Conservation (phyloP, 2,888 invertebrate species). For the Sinodicranocentrus sp. region DNA sequence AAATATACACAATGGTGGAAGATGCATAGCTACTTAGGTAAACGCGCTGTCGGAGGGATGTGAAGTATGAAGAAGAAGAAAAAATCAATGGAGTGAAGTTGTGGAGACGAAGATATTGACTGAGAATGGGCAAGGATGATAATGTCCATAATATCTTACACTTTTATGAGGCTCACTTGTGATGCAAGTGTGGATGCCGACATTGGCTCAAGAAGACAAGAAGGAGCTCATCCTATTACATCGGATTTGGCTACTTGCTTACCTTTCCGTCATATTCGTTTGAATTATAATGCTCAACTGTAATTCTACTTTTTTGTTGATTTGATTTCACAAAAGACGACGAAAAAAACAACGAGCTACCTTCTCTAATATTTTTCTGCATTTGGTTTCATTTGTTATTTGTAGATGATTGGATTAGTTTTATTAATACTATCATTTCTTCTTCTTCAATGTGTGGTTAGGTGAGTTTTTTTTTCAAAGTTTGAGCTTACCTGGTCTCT, state of each 20-base stretch:
- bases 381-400: background rate
- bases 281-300: background rate
- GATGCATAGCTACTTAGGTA: too few species aligned
- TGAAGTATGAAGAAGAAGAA: background rate
- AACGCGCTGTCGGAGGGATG: background rate
- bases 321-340: background rate
- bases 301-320: background rate
- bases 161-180: slow-evolving; percentile 4
- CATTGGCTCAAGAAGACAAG: background rate
- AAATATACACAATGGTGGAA: slow-evolving; percentile 25
- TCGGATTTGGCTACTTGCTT: slow-evolving; percentile 39
- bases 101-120: slow-evolving; percentile 22
- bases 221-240: slow-evolving; percentile 1
- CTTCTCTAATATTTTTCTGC: background rate
- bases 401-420: slow-evolving; percentile 17
- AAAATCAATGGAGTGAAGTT: background rate
- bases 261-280: slow-evolving; percentile 46
- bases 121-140: slow-evolving; percentile 44
- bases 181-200: background rate
- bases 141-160: slow-evolving; percentile 25
- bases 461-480: background rate
- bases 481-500: slow-evolving; percentile 71
- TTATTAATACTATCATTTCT: slow-evolving; percentile 17
- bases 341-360: background rate
- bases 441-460: background rate